Conservation (phyloP, 2,113 vertebrate species). For the Crypturellus undulatus region DNA sequence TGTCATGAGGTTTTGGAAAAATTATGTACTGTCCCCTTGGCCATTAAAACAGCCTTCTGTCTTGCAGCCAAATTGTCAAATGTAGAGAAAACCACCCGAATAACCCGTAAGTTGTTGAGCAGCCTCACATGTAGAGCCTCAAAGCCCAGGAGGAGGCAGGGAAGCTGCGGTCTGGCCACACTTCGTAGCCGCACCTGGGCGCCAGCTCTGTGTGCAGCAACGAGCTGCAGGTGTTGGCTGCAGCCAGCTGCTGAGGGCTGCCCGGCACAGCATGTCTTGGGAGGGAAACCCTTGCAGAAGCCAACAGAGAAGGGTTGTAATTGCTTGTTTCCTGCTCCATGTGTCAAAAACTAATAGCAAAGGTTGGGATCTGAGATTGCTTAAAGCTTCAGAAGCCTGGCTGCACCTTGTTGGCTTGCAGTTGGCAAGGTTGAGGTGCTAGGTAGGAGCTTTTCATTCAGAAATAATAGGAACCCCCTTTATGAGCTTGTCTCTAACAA, state of each 20-base stretch:
- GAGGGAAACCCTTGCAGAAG: accelerated
- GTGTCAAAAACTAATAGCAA: background rate
- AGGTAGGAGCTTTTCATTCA: background rate
- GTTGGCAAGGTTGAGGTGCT: background rate
- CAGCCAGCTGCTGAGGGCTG: background rate
- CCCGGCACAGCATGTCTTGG: accelerated
- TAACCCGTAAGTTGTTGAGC: background rate
- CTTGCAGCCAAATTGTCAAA: background rate
- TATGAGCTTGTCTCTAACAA: background rate
- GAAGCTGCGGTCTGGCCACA: accelerated
- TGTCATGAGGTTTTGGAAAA: background rate
- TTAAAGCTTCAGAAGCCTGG: background rate
- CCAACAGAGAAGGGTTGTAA: background rate
- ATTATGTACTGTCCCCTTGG: background rate
- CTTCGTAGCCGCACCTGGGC: background rate
- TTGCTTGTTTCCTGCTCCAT: background rate
- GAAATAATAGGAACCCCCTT: background rate
- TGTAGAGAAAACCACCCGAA: background rate
- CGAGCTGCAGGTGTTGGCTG: background rate
- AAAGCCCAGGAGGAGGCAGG: accelerated
- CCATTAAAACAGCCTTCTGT: background rate
- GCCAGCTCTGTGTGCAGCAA: background rate
- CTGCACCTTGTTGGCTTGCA: background rate
- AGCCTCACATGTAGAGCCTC: background rate
- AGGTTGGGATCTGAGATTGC: background rate